A percentile compares a stretch with the other conserved stretches of the same genome.
Evolutionary conservation across 2,888 invertebrate species (phyloP).

Genomic region (Agrotis ipsilon): DNA sequence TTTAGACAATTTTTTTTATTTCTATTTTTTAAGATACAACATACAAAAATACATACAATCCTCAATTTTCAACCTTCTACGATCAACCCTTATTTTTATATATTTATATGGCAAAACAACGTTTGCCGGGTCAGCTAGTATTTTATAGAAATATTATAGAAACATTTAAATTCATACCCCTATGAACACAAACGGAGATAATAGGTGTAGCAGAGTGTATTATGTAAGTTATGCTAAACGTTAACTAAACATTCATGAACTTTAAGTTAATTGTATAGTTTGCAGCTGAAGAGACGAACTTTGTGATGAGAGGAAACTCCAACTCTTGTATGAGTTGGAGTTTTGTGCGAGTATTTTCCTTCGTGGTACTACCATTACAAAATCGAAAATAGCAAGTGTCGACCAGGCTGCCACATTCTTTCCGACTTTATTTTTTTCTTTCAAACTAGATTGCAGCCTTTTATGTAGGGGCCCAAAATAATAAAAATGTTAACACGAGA

Average conservation of each 20-base stretch:
- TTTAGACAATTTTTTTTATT: too few relatives aligned
- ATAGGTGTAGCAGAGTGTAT: too few relatives aligned
- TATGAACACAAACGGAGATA: too few relatives aligned
- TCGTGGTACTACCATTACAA: background rate
- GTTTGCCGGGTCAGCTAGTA: too few relatives aligned
- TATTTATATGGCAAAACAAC: too few relatives aligned
- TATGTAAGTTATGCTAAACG: background rate
- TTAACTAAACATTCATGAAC: background rate
- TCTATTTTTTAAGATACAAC: too few relatives aligned
- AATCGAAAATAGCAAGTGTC: background rate
- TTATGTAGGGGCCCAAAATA: background rate
- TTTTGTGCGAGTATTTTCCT: background rate
- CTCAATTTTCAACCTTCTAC: too few relatives aligned
- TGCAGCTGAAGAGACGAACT: background rate
- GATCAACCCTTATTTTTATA: too few relatives aligned
- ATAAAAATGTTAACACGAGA: background rate
- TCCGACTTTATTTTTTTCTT: too few relatives aligned
- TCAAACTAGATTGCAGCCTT: background rate
- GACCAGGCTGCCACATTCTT: background rate
- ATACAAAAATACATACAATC: too few relatives aligned
- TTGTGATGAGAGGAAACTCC: background rate
- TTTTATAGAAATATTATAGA: too few relatives aligned
- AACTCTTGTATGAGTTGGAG: background rate
- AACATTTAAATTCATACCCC: too few relatives aligned
- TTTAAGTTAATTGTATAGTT: constrained; percentile 1